Evolutionary conservation across 2,888 invertebrate species (phyloP), one percentile per base, ranked within the genome.

Genomic region (Mimumesa dahlbomi): DNA sequence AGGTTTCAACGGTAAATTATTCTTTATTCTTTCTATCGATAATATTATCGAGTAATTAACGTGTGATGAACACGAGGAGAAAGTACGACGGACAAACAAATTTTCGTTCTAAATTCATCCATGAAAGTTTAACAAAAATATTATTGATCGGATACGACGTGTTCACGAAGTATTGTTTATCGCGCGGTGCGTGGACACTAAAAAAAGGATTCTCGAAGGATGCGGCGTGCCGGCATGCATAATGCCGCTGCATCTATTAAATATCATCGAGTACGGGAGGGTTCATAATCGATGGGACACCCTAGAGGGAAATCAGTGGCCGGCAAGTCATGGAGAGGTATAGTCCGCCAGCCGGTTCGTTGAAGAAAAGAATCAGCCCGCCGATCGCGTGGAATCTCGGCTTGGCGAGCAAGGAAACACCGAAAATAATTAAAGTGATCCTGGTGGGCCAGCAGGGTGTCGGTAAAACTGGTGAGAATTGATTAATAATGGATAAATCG

Each of bases 381-480:
- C 72, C 81, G 16, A 70, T 74, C 13, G 66, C 69, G 3, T 81
- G 81, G 81, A 75, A 61, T 21, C 71, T 79, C 16, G 75, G 81
- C 6, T 52, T 73, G 2, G 31, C 57, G 38, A 75, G 34, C 46
- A 77, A 42, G n/a, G 77, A 77, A 0, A 29, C 62, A 1, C 63
- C 92, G 53, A 95, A 94, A 84, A 92, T 94, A 0, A 91, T 95
- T 70, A 94, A 93, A 88, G 92, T 95, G 6, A 94, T 95, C 93
- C 93, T 96, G 4, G 89, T 96, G 25, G 96, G 96, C 2, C 95
- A 95, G 84, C 92, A 94, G 18, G 95, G 95, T 45, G 95, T 96
- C 53, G 96, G 96, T 9, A 96, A 96, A 90, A 95, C 95, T 81
- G 95, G 95, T 95, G 89, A 91, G 31, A 14, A 21, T 11, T 21